Base-by-base conservation (phyloP, 1,140 invertebrate genomes). In the Probaryconus sp. region DNA sequence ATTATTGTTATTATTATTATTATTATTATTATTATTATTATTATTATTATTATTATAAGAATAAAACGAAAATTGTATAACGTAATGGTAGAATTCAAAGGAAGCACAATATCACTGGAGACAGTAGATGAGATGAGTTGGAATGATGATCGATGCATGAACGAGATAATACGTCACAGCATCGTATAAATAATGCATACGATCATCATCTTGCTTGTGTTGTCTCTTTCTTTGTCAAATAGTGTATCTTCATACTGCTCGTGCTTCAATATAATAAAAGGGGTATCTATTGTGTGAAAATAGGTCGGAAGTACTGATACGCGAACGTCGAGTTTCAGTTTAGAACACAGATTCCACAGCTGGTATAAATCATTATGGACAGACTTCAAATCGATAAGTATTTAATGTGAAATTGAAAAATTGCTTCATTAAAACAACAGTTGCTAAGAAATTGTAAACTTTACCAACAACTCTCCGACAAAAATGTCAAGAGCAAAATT, bases 261-360 rank as follows among this genome's bases (percentile, higher is more conserved):
- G 40, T 55, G 70, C 50, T 67, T 20, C 35, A 42, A 73, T 79
- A 79, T 78, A 84, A 82, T 80, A 82, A 83, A 81, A 77, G 67
- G 40, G 73, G 60, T 70, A 71, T 20, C 58, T 68, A 79, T 84
- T 83, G 80, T 83, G 53, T 50, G 73, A 69, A 84, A 80, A 83
- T 83, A 67, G 82, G 81, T 83, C 82, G 80, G 69, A 69, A 30
- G 21, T 58, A 53, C 37, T 48, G 47, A 67, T 73, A 65, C 30
- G 38, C 9, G 28, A 30, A n/a, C 28, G 10, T 3, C 58, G 33
- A 35, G 48, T 38, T 60, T 73, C 63, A 68, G 67, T 67, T 67
- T 21, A 47, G 56, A 61, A n/a, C n/a, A 63, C 21, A 56, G 56
- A 68, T 63, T 74, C 60, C 45, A 42, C 33, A 40, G 18, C 18